These are phyloP conservation scores for Onychostoma macrolepis DNA, from an alignment of 2,113 vertebrate species.

Conservation along the genomic window DNA sequence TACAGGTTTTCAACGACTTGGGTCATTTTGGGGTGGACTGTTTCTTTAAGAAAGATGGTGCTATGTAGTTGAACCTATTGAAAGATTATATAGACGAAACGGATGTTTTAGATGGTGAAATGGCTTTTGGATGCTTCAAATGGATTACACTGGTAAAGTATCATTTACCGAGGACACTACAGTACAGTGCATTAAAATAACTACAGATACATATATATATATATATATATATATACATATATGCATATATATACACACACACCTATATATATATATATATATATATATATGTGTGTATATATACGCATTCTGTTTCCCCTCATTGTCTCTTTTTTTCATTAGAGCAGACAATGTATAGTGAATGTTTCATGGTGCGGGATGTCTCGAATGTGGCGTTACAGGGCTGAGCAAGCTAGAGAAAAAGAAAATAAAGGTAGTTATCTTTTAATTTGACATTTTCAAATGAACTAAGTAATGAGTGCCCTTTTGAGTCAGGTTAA, in stretches of 20 bases:
- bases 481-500: constrained; percentile 6
- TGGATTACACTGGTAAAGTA: constrained; percentile 3
- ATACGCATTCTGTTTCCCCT: background rate
- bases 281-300: background rate
- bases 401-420: background rate
- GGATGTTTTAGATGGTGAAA: constrained; percentile 32
- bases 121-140: constrained; percentile 4
- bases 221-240: background rate
- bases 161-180: constrained; percentile 20
- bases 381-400: background rate
- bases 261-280: too few relatives aligned
- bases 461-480: background rate
- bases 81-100: constrained; percentile 27
- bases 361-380: constrained; percentile 11
- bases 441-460: background rate
- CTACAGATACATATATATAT: background rate
- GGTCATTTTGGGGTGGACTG: background rate
- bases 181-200: constrained; percentile 28
- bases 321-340: background rate
- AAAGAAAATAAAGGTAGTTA: background rate
- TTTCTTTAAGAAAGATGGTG: constrained; percentile 35
- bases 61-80: constrained; percentile 20
- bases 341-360: background rate
- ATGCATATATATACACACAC: too few relatives aligned
- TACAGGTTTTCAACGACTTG: too few relatives aligned